These are phyloP conservation scores for Parotia lawesii DNA, from an alignment of 2,113 vertebrate species.

Conservation along the genomic window DNA sequence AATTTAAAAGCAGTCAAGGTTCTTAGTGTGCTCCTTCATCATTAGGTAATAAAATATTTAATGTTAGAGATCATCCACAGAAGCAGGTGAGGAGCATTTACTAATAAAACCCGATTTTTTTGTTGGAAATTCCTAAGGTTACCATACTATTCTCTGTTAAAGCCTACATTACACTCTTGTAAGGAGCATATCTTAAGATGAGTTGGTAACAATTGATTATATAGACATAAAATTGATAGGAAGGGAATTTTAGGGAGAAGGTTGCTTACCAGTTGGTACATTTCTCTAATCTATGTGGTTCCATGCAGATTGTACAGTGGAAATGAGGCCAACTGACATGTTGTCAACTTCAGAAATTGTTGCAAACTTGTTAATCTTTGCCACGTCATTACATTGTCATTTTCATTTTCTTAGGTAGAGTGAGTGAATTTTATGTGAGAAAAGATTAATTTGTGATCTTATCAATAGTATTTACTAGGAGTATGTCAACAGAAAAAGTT, in stretches of 20 bases:
- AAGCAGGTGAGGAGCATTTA: background rate
- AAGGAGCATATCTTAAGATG: background rate
- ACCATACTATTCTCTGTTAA: background rate
- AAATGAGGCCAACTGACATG: background rate
- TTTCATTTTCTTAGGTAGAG: background rate
- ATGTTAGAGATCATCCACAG: background rate
- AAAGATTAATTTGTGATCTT: background rate
- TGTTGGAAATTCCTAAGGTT: background rate
- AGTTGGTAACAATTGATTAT: background rate
- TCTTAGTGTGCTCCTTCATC: background rate
- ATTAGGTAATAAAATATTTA: background rate
- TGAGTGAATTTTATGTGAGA: background rate
- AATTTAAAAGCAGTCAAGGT: background rate
- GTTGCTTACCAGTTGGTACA: background rate
- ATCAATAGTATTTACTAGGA: background rate
- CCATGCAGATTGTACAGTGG: background rate
- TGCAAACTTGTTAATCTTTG: background rate
- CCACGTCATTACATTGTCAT: background rate
- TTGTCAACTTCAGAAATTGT: background rate
- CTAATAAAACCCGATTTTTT: accelerated
- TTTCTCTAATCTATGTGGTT: background rate
- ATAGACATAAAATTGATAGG: background rate
- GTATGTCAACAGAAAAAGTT: background rate
- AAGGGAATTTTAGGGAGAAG: background rate
- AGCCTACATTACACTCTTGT: background rate